Evolutionary conservation across 2,113 vertebrate genomes (phyloP).

Genomic region (Barnardius zonarius): DNA sequence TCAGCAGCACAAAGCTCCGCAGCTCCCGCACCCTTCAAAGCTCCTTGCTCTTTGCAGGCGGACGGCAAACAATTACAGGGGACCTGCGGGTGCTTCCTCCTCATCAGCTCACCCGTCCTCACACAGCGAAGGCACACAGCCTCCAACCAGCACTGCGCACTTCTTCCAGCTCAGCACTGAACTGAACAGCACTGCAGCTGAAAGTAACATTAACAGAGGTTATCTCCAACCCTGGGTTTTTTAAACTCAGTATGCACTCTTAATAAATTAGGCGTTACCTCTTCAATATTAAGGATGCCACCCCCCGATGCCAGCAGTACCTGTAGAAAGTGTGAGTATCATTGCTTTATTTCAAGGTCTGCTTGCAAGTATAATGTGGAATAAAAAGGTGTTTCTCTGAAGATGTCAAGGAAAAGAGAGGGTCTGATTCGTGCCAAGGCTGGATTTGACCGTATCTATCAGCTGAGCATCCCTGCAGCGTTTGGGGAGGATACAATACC

Average conservation of each 20-base stretch:
- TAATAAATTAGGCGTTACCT: not conserved
- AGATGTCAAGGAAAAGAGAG: not conserved
- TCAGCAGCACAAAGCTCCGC: slow-evolving; percentile 27
- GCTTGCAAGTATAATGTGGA: not conserved
- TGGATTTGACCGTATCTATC: not conserved
- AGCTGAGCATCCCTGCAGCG: not conserved
- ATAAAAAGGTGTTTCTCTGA: not conserved
- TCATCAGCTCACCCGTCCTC: not conserved
- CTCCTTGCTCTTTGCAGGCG: slow-evolving; percentile 22
- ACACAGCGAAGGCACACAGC: not conserved
- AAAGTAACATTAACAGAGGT: rapidly evolving
- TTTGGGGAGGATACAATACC: rapidly evolving
- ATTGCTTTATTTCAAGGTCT: not conserved
- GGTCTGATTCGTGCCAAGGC: not conserved
- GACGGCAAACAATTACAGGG: not conserved
- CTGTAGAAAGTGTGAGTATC: not conserved
- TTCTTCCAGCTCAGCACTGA: rapidly evolving
- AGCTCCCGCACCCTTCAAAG: slow-evolving; percentile 48
- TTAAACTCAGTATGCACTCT: no score
- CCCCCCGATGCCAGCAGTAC: rapidly evolving
- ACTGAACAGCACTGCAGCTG: not conserved
- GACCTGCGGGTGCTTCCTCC: not conserved
- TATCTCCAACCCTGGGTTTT: not conserved
- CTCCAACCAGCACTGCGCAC: not conserved
- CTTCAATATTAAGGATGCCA: not conserved